These are phyloP conservation scores for Eristalis intricaria DNA, from an alignment of 2,888 invertebrate species.

Conservation along the genomic window DNA sequence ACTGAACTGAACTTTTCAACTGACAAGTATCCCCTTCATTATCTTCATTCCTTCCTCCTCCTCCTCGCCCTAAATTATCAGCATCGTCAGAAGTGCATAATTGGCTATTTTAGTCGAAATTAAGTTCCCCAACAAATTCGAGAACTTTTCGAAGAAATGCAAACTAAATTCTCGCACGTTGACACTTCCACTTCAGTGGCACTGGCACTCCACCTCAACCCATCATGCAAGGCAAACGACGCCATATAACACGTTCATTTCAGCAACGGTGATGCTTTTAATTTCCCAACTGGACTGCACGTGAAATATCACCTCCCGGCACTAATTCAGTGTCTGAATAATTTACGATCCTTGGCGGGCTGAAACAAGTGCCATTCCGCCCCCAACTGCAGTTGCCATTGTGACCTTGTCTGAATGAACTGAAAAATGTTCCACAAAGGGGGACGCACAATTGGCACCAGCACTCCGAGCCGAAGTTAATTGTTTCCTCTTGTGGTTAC, in stretches of 20 bases:
- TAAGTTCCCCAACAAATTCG: too few species aligned
- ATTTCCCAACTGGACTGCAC: slow-evolving; percentile 15
- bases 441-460: slow-evolving; percentile 22
- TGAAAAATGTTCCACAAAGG: slow-evolving; percentile 23
- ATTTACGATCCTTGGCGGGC: slow-evolving; percentile 30
- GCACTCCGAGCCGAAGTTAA: slow-evolving; percentile 1
- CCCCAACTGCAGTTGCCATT: neutral
- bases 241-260: neutral
- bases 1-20: too few species aligned
- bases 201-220: too few species aligned
- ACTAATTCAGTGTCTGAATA: slow-evolving; percentile 24
- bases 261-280: slow-evolving; percentile 22
- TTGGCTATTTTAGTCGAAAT: too few species aligned
- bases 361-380: neutral
- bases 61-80: too few species aligned
- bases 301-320: slow-evolving; percentile 4
- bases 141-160: too few species aligned
- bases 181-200: too few species aligned
- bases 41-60: too few species aligned
- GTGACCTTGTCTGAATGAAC: slow-evolving; percentile 12
- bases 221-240: too few species aligned
- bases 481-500: slow-evolving; percentile 1
- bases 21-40: too few species aligned
- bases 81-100: too few species aligned
- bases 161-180: too few species aligned